Conservation (phyloP, 2,113 vertebrate genomes). For the Tenebrosternarchus preto region DNA sequence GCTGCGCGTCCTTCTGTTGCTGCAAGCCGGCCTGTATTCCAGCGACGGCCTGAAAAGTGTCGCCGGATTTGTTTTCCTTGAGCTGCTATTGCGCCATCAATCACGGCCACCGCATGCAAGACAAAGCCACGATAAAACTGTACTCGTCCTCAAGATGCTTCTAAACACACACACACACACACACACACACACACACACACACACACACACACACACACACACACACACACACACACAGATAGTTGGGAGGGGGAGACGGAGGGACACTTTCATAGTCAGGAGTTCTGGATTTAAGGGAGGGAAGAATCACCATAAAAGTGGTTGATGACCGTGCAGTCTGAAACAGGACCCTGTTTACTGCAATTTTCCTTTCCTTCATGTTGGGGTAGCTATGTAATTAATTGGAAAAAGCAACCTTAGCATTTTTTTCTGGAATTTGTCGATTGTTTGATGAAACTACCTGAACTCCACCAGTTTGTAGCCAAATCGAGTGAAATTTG, state of each 20-base stretch:
- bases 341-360: conserved; percentile 45
- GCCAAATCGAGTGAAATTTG: neutral
- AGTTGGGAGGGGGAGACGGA: conserved; percentile 11
- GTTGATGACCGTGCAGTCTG: conserved; percentile 36
- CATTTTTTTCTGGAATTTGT: neutral
- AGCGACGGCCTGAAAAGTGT: conserved; percentile 68
- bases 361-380: conserved; percentile 29
- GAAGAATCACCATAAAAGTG: conserved; percentile 49
- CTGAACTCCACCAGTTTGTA: neutral
- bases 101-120: conserved; percentile 65
- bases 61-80: conserved; percentile 74
- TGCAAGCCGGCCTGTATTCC: conserved; percentile 65
- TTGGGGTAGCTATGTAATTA: neutral
- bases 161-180: conserved; percentile 12
- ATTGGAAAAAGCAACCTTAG: conserved; percentile 16
- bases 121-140: conserved; percentile 70
- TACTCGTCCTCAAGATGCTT: conserved; percentile 49
- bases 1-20: conserved; percentile 84
- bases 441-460: conserved; percentile 3
- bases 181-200: neutral
- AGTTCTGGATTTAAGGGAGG: conserved; percentile 47
- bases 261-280: conserved; percentile 45
- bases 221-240: neutral
- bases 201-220: neutral
- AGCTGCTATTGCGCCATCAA: conserved; percentile 70